Evolutionary conservation across 2,113 vertebrate genomes (phyloP), one percentile per base, ranked within the genome.

Genomic region (Anas platyrhynchos): DNA sequence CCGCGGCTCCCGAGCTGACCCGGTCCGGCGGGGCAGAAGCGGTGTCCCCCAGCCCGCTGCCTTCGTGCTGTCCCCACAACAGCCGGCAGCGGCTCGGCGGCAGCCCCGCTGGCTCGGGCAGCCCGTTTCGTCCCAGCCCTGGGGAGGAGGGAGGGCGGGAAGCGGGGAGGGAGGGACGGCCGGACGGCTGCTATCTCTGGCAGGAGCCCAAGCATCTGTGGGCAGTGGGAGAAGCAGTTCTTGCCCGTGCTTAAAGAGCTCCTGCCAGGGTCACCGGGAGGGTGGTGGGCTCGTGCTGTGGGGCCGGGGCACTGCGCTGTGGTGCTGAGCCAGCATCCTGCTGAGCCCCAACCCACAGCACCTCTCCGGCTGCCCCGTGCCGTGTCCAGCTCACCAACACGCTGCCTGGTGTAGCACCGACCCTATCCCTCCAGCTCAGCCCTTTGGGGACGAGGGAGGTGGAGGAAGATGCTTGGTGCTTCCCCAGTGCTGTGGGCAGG

Each of bases 391-490:
- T 56, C 43, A 31, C 48, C 5, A 4, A 21, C n/a, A 4, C 3
- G 0, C 43, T 75, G 62, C 67, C 0, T 3, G 3, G 13, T 18
- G 32, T 46, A 17, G 38, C 36, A 20, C 0, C 0, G 29, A 43
- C 25, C 41, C 21, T 34, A n/a, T 18, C 38, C 26, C 26, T 18
- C 31, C 2, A 4, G 50, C 79, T 79, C 62, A 59, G 67, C 16
- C 54, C 25, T 23, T 27, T 0, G 0, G 54, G 32, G 44, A 34
- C 0, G 2, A n/a, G 71, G 52, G 0, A 0, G 1, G n/a, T 6
- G 22, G 14, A 44, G 54, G 69, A 48, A 41, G 29, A 11, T 20
- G 18, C 34, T 61, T 65, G 59, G 34, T 48, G 38, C 13, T 6
- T 22, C 22, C 29, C 17, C 36, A 44, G 41, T 23, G 13, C 38